Conservation (phyloP, 2,888 invertebrate genomes). For the Rutpela maculata region DNA sequence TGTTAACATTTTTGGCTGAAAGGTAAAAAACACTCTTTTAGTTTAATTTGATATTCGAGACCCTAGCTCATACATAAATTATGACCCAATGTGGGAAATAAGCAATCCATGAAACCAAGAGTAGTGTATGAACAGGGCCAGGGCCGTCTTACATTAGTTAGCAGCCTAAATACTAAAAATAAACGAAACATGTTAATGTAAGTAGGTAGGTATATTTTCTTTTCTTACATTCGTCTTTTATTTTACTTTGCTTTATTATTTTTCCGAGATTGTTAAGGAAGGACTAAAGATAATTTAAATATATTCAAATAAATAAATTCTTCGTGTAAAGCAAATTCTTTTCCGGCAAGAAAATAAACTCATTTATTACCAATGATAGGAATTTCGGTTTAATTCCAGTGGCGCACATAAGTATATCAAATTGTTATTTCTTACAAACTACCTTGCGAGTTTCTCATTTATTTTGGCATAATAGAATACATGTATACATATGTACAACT, state of each 20-base stretch:
- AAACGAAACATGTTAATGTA: neutral
- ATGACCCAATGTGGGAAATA: conserved; percentile 29
- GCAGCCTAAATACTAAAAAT: neutral
- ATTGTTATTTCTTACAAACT: no score
- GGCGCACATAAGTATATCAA: no score
- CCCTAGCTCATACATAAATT: conserved; percentile 39
- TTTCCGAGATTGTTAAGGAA: neutral
- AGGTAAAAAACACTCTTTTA: conserved; percentile 34
- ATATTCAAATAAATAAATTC: neutral
- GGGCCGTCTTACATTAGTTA: conserved; percentile 2
- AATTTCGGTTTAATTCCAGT: no score
- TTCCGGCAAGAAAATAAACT: no score
- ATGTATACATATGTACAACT: no score
- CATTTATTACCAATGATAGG: no score
- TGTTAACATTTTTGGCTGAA: conserved; percentile 33
- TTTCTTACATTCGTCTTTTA: neutral
- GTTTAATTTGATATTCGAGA: conserved; percentile 39
- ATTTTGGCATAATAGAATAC: no score
- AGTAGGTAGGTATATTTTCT: neutral
- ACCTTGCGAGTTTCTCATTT: no score
- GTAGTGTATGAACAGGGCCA: conserved; percentile 23
- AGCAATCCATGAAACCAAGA: conserved; percentile 25
- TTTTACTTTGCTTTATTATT: no score
- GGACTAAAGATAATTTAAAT: neutral
- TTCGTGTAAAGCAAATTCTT: no score